Evolutionary conservation across 2,888 invertebrate species (phyloP).

Genomic region (Amphipyra tragopoginis): DNA sequence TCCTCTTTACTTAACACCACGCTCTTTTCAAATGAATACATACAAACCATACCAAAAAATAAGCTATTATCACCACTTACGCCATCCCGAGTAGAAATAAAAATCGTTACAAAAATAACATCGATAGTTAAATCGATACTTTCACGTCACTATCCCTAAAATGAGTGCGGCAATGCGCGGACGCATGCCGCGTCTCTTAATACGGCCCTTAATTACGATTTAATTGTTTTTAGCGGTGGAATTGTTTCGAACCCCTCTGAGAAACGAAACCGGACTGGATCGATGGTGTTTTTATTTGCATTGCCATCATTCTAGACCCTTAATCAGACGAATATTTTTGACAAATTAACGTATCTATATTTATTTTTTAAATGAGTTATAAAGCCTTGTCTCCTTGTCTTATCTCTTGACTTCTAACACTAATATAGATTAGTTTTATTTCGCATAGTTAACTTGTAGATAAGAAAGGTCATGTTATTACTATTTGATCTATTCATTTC

Average conservation of each 20-base stretch:
- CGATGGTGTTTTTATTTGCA: constrained; percentile 63
- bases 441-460: constrained; percentile 28
- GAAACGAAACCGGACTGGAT: constrained; percentile 66
- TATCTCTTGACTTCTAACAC: constrained; percentile 37
- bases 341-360: constrained; percentile 16
- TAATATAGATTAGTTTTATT: constrained; percentile 34
- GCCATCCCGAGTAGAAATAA: not conserved
- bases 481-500: constrained; percentile 21
- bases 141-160: constrained; percentile 74
- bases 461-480: constrained; percentile 33
- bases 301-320: constrained; percentile 65
- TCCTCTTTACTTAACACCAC: no score
- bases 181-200: constrained; percentile 83
- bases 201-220: constrained; percentile 87
- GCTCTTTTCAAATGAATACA: not conserved
- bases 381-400: not conserved
- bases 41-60: not conserved
- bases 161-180: constrained; percentile 74
- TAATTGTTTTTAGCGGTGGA: constrained; percentile 86
- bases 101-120: constrained; percentile 20
- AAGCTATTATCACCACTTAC: no score
- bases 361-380: constrained; percentile 9
- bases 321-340: constrained; percentile 44
- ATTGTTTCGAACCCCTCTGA: constrained; percentile 77
- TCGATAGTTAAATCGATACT: constrained; percentile 50